Conservation (phyloP, 2,113 vertebrate genomes). For the Menidia beryllina region DNA sequence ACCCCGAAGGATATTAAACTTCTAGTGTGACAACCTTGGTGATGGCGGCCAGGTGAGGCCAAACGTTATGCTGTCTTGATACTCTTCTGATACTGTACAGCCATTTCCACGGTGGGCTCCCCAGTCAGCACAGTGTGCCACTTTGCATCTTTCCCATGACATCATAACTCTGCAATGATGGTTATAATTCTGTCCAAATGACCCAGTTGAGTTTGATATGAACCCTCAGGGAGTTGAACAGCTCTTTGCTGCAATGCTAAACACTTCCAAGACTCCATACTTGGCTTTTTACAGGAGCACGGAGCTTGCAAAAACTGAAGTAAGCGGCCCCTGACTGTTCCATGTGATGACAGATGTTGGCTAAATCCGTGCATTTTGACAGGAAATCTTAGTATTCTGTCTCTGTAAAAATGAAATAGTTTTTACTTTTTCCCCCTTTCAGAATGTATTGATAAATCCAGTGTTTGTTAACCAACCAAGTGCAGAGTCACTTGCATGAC, state of each 20-base stretch:
- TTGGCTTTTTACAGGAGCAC: constrained; percentile 40
- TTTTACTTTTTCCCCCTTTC: neutral
- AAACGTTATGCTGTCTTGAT: constrained; percentile 1
- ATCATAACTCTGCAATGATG: constrained; percentile 49
- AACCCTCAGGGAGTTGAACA: constrained; percentile 33
- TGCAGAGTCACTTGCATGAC: neutral
- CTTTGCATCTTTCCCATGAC: constrained; percentile 61
- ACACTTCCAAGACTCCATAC: constrained; percentile 42
- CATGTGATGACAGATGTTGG: neutral
- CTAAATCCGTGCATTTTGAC: neutral
- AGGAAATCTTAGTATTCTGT: neutral
- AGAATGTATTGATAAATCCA: neutral
- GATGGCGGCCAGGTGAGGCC: constrained; percentile 44
- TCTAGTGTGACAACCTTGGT: constrained; percentile 31
- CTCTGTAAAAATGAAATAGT: neutral
- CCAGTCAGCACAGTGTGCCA: constrained; percentile 21
- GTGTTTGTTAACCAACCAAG: neutral
- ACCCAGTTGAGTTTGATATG: constrained; percentile 30
- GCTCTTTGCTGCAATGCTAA: constrained; percentile 30
- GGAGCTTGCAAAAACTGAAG: constrained; percentile 16
- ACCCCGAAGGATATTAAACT: constrained; percentile 59
- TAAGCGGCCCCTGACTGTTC: constrained; percentile 27
- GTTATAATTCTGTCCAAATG: constrained; percentile 46
- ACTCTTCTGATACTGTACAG: constrained; percentile 15
- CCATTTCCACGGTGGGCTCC: constrained; percentile 14